Evolutionary conservation across 2,797 vertebrate genomes (phyloP).

Genomic region (Buphagus erythrorhynchus): DNA sequence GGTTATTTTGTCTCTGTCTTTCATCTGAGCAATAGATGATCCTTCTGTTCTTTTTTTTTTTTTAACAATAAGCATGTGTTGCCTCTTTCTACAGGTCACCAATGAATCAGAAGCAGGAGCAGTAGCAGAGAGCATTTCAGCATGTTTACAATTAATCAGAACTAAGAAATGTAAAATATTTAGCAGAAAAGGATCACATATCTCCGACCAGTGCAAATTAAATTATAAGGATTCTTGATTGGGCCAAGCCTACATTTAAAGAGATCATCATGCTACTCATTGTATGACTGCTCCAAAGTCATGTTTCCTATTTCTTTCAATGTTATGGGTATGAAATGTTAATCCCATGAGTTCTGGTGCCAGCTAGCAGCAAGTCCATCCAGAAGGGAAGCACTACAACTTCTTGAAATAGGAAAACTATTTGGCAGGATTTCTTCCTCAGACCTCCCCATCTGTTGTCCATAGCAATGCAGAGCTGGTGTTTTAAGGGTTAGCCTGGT

Average conservation of each 20-base stretch:
- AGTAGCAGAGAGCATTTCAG: not conserved
- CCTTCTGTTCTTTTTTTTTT: not conserved
- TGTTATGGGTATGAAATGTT: not conserved
- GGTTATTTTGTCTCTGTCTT: conserved; percentile 76
- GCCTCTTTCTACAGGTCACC: conserved; percentile 31
- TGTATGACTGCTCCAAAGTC: not conserved
- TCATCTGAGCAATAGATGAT: conserved; percentile 61
- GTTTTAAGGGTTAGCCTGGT: not conserved
- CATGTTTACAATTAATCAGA: not conserved
- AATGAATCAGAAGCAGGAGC: not conserved
- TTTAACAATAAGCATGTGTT: conserved; percentile 37
- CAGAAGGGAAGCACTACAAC: not conserved
- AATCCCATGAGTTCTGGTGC: not conserved
- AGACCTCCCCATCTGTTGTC: not conserved
- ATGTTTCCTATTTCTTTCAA: not conserved
- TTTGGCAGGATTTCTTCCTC: not conserved
- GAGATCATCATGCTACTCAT: not conserved
- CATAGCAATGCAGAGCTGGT: not conserved
- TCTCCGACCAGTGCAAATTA: not conserved
- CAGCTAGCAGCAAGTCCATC: not conserved
- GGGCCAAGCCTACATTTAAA: not conserved
- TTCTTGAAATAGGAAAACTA: not conserved
- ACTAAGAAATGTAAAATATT: not conserved
- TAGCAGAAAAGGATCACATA: not conserved
- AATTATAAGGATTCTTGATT: not conserved